phyloP scores from a whole-genome alignment of 2,888 invertebrate genomes.

The Hylaea fasciaria region DNA sequence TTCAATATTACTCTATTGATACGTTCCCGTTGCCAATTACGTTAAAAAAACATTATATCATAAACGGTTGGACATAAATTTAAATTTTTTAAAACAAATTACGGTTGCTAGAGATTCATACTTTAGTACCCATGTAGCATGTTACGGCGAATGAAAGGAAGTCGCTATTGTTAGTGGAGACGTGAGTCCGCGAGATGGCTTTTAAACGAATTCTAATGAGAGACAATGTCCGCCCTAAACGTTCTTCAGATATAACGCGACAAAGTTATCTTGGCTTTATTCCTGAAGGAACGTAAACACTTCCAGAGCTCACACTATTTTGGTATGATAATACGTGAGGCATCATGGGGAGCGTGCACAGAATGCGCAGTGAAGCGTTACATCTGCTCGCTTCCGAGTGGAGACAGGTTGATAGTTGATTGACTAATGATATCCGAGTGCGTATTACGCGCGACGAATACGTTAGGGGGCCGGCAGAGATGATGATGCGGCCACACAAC shows the following conservation, averaged over 20 bases:
- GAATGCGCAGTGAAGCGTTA: constrained; percentile 51
- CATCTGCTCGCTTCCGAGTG: constrained; percentile 60
- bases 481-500: constrained; percentile 31
- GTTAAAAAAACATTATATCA: neutral
- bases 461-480: constrained; percentile 17
- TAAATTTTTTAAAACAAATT: neutral
- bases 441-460: constrained; percentile 48
- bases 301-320: constrained; percentile 15
- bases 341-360: constrained; percentile 46
- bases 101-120: neutral
- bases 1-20: no score
- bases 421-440: constrained; percentile 59
- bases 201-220: constrained; percentile 56
- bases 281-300: constrained; percentile 17
- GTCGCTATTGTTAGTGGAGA: constrained; percentile 54
- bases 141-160: constrained; percentile 57
- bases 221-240: constrained; percentile 40
- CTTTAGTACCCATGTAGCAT: constrained; percentile 40
- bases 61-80: neutral
- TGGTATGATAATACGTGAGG: constrained; percentile 33
- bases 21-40: no score
- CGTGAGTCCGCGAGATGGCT: constrained; percentile 52
- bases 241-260: constrained; percentile 23
- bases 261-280: constrained; percentile 23
- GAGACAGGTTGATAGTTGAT: constrained; percentile 49